Conservation (phyloP, 2,113 vertebrate genomes). For the Platysternon megacephalum region DNA sequence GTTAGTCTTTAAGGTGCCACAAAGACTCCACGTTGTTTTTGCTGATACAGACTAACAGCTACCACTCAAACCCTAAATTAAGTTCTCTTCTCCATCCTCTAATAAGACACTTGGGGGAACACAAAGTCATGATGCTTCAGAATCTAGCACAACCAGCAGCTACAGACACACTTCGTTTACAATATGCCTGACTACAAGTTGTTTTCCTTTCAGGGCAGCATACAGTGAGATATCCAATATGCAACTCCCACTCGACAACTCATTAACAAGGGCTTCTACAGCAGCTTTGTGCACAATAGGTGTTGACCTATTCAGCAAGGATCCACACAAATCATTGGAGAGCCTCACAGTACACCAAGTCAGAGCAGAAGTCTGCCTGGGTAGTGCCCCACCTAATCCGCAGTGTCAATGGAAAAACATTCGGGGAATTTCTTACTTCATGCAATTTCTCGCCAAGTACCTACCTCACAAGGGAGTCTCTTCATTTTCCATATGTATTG, state of each 20-base stretch:
- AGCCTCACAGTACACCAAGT: background rate
- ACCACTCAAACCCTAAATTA: background rate
- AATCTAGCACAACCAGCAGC: background rate
- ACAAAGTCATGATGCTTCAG: background rate
- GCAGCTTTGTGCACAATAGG: background rate
- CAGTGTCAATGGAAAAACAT: background rate
- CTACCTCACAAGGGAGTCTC: background rate
- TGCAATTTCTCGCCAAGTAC: no score
- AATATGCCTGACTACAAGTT: background rate
- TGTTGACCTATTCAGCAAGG: background rate
- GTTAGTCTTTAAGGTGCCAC: no score
- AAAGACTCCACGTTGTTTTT: no score
- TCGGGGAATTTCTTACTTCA: no score
- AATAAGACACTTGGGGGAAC: background rate
- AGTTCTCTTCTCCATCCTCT: background rate
- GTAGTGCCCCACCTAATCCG: background rate
- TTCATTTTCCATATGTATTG: background rate
- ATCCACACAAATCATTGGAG: background rate
- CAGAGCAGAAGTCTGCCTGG: no score
- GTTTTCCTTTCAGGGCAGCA: background rate
- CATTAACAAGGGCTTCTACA: background rate
- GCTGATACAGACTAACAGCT: no score
- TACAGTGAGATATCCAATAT: no score
- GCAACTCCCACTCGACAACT: no score
- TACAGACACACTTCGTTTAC: background rate